Base-by-base conservation (phyloP, 2,113 vertebrate genomes). In the Psettodes erumei region DNA sequence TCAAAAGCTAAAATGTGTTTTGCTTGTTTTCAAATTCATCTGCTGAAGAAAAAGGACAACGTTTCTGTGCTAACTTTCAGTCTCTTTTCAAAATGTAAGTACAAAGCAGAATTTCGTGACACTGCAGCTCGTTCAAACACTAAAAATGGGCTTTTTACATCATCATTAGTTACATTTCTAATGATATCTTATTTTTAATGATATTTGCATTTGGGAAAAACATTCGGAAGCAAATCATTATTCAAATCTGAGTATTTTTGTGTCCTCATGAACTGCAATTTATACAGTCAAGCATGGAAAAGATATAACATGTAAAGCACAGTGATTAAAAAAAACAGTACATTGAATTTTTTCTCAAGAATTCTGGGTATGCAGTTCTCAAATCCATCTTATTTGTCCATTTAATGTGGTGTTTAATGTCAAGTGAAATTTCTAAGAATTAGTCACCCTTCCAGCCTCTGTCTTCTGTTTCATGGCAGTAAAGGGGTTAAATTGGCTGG, bases 401-500 rank as follows among this genome's bases (percentile, higher is more conserved):
- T n/a, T n/a, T n/a, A n/a, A 23, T 23, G 21, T 68, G 15, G 3
- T 15, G 10, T 27, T 69, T 33, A 13, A 33, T 2, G 1, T 11
- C 21, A 27, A 27, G 21, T 27, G 19, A 58, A 5, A 8, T 42
- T 37, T 28, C 12, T 12, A 28, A 35, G 15, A 42, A 56, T 37
- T 37, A n/a, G 27, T 13, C 13, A 19, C 13, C 23, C 30, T 65
- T 61, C 51, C 37, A n/a, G 56, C 16, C 18, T 63, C 10, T 23
- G 54, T 19, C 5, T 68, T 11, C 0, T 32, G 40, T 76, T 65
- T 77, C 51, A 42, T 42, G 23, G 32, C 56, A 48, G 27, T 37
- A 28, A 12, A 0, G 25, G 37, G 50, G 21, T 37, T 25, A 58
- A 77, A 27, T 43, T 38, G 33, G 42, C 40, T 35, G 58, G 45